phyloP scores from a whole-genome alignment of 2,797 vertebrate genomes.

The Argentina silus region DNA sequence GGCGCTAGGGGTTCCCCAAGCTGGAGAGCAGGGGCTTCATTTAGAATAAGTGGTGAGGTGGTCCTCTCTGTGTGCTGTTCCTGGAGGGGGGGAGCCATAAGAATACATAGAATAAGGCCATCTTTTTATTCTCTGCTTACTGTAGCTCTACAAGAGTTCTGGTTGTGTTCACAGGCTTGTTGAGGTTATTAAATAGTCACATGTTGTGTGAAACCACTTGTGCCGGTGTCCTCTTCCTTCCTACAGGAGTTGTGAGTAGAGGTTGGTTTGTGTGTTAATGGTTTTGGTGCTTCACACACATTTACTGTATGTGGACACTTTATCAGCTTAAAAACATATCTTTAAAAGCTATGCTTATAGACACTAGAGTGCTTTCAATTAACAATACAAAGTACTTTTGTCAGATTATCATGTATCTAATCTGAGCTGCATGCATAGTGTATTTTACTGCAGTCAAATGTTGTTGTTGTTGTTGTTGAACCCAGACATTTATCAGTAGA shows the following conservation, averaged over 20 bases:
- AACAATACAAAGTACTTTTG: slow-evolving; percentile 53
- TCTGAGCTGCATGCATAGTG: background rate
- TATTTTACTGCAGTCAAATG: slow-evolving; percentile 32
- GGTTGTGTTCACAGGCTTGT: slow-evolving; percentile 3
- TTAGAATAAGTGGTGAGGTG: background rate
- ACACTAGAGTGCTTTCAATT: slow-evolving; percentile 22
- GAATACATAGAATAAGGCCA: slow-evolving; percentile 6
- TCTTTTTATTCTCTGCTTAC: background rate
- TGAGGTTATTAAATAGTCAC: slow-evolving; percentile 18
- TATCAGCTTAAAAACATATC: slow-evolving; percentile 30
- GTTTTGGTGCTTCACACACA: slow-evolving; percentile 13
- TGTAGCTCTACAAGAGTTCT: background rate
- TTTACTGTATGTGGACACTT: background rate
- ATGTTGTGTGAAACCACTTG: background rate
- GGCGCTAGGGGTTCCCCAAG: slow-evolving; percentile 39
- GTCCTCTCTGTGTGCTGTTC: slow-evolving; percentile 32
- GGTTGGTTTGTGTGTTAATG: slow-evolving; percentile 20
- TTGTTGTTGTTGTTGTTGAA: background rate
- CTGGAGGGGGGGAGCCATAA: slow-evolving; percentile 36
- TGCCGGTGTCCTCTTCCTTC: slow-evolving; percentile 4
- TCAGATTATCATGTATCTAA: slow-evolving; percentile 39
- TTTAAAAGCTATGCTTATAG: slow-evolving; percentile 36
- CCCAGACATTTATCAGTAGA: background rate
- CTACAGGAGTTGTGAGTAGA: slow-evolving; percentile 30
- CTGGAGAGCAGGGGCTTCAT: slow-evolving; percentile 21